phyloP scores from a whole-genome alignment of 2,113 vertebrate species.

The Odontesthes bonariensis region DNA sequence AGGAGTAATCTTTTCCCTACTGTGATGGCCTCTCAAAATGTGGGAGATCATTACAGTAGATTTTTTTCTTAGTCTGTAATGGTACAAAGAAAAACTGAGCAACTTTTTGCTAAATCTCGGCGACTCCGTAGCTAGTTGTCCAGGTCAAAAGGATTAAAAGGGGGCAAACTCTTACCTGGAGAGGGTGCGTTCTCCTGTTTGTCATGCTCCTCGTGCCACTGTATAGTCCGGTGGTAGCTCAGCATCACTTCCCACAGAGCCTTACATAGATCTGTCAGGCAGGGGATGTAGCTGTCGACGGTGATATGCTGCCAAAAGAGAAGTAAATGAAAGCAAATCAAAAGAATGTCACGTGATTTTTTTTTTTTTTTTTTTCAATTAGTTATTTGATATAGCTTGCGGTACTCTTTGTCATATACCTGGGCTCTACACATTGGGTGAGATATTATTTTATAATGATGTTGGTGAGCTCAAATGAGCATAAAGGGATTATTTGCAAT shows the following conservation, averaged over 20 bases:
- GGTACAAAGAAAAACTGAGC: neutral
- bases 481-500: no score
- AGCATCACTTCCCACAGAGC: slow-evolving; percentile 99
- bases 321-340: slow-evolving; percentile 10
- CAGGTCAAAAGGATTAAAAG: neutral
- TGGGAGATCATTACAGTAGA: no score
- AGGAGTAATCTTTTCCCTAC: no score
- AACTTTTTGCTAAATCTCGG: neutral
- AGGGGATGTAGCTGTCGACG: slow-evolving; percentile 97
- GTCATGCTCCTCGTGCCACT: slow-evolving; percentile 95
- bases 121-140: neutral
- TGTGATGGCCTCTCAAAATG: no score
- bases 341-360: slow-evolving; percentile 16
- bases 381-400: no score
- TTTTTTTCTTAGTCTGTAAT: no score
- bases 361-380: neutral
- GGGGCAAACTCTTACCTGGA: slow-evolving; percentile 66
- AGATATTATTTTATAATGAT: no score
- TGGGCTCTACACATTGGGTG: no score
- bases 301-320: slow-evolving; percentile 90
- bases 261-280: slow-evolving; percentile 96
- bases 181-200: slow-evolving; percentile 78
- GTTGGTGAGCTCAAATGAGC: no score
- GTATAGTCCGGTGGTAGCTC: slow-evolving; percentile 96
- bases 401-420: no score